Conservation (phyloP, 2,113 vertebrate genomes). For the Hippolais icterina region DNA sequence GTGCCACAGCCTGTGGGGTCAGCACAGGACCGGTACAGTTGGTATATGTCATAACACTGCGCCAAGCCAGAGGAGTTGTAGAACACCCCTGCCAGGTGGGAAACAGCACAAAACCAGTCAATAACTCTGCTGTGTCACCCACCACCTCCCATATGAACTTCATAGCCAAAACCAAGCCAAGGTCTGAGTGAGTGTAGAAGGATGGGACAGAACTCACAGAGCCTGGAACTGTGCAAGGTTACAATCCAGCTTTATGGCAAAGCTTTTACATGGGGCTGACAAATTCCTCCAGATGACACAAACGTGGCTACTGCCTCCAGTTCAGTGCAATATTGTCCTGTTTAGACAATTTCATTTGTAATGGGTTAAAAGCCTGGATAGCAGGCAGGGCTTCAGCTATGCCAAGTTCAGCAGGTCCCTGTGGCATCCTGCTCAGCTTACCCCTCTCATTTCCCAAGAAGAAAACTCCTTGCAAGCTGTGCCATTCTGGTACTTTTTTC, state of each 20-base stretch:
- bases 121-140: background rate
- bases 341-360: background rate
- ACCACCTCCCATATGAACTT: fast-evolving
- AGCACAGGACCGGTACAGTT: slow-evolving; percentile 80
- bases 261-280: background rate
- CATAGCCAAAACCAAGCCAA: background rate
- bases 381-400: background rate
- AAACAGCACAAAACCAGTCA: background rate
- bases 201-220: background rate
- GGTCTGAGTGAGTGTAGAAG: background rate
- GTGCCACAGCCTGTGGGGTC: slow-evolving; percentile 91
- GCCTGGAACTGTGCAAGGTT: background rate
- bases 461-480: background rate
- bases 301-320: background rate
- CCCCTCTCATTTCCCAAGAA: background rate
- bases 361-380: background rate
- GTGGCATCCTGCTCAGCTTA: background rate
- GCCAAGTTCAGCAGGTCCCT: background rate
- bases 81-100: slow-evolving; percentile 77
- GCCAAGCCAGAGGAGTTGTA: slow-evolving; percentile 81
- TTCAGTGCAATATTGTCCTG: background rate
- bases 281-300: background rate
- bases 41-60: slow-evolving; percentile 82
- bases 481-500: background rate
- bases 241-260: background rate